These are phyloP conservation scores for Isoperla grammatica DNA, from an alignment of 2,888 invertebrate genomes.

Conservation along the genomic window DNA sequence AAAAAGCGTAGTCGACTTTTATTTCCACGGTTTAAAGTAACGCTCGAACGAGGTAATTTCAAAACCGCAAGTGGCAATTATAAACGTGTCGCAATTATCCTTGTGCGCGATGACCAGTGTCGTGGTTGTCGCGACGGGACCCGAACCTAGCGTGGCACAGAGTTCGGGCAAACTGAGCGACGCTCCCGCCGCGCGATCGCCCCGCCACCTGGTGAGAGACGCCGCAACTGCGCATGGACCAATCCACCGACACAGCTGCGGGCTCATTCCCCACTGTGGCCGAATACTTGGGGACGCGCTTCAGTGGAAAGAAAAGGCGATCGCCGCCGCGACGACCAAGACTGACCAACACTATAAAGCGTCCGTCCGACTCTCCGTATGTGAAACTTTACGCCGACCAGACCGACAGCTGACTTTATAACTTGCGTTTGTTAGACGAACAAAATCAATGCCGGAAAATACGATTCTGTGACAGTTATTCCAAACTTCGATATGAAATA, in stretches of 20 bases:
- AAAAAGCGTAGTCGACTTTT: too few species aligned
- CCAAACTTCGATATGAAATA: slow-evolving; percentile 2
- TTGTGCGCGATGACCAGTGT: background rate
- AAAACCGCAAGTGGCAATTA: too few species aligned
- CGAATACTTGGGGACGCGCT: background rate
- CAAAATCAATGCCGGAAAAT: slow-evolving; percentile 3
- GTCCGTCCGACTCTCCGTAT: too few species aligned
- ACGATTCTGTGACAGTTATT: background rate
- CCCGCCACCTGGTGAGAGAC: background rate
- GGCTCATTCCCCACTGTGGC: too few species aligned
- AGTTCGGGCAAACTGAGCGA: slow-evolving; percentile 21
- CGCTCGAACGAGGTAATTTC: too few species aligned
- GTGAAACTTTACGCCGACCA: background rate
- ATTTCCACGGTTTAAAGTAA: too few species aligned
- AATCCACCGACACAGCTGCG: background rate
- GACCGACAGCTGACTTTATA: background rate
- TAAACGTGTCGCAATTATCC: too few species aligned
- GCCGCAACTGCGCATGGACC: slow-evolving; percentile 7
- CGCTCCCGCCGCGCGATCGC: slow-evolving; percentile 12
- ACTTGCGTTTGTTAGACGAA: background rate
- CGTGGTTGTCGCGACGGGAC: background rate
- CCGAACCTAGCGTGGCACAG: slow-evolving; percentile 12
- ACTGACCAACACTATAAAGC: too few species aligned
- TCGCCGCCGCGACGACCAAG: background rate
- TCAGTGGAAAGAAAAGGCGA: slow-evolving; percentile 14